Conservation (phyloP, 2,888 invertebrate genomes). For the Xylocampa areola region DNA sequence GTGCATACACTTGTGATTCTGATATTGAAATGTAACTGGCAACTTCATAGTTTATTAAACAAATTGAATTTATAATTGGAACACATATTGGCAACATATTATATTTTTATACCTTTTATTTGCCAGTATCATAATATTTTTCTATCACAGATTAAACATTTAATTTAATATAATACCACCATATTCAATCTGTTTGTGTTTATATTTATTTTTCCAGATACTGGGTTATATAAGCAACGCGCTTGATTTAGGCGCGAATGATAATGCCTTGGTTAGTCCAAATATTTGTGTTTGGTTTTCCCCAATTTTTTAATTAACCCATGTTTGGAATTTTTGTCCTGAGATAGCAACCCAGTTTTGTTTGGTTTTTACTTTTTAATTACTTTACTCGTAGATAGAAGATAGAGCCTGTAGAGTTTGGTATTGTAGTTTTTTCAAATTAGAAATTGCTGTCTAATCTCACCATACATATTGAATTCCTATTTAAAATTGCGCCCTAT, state of each 20-base stretch:
- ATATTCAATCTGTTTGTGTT: constrained; percentile 29
- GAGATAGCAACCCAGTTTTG: constrained; percentile 11
- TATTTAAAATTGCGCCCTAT: background rate
- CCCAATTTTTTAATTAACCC: constrained; percentile 9
- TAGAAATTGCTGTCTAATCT: too few species aligned
- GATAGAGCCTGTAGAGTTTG: too few species aligned
- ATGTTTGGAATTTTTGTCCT: background rate
- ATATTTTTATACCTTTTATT: too few species aligned
- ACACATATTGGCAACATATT: too few species aligned
- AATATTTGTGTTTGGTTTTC: constrained; percentile 60
- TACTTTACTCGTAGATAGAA: too few species aligned
- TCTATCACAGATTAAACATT: background rate
- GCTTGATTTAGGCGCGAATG: constrained; percentile 78
- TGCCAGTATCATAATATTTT: background rate
- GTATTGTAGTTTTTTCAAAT: too few species aligned
- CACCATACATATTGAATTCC: constrained; percentile 6
- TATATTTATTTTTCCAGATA: constrained; percentile 78
- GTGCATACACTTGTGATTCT: background rate
- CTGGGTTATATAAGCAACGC: constrained; percentile 83
- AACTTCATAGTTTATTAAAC: background rate
- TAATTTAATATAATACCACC: background rate
- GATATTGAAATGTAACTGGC: background rate
- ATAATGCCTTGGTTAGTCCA: constrained; percentile 80
- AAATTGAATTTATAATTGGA: too few species aligned
- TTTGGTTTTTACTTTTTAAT: constrained; percentile 16